phyloP scores from a whole-genome alignment of 2,113 vertebrate species.

The Stegastes partitus region DNA sequence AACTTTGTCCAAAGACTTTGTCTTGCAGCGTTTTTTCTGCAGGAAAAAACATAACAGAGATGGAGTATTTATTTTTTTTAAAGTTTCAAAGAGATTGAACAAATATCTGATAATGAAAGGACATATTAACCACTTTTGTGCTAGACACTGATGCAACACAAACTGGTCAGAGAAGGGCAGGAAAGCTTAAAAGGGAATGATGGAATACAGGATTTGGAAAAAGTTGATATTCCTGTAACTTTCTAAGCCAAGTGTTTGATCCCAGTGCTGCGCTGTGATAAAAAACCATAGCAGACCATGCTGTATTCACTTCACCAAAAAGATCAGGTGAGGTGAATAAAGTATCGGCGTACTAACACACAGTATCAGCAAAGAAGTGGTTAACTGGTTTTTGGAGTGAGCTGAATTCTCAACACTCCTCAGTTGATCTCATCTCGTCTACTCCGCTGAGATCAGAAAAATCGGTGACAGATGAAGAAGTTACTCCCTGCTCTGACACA shows the following conservation, averaged over 20 bases:
- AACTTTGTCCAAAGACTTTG: slow-evolving; percentile 91
- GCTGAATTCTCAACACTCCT: slow-evolving; percentile 40
- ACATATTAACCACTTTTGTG: slow-evolving; percentile 56
- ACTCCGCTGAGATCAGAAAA: slow-evolving; percentile 20
- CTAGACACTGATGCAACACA: slow-evolving; percentile 41
- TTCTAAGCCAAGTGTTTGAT: neutral
- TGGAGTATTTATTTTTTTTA: neutral
- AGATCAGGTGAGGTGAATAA: neutral
- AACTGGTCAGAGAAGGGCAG: slow-evolving; percentile 21
- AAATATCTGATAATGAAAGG: slow-evolving; percentile 10
- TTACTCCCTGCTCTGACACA: slow-evolving; percentile 23
- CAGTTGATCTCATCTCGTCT: slow-evolving; percentile 1
- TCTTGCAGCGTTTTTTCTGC: slow-evolving; percentile 96
- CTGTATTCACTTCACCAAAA: neutral
- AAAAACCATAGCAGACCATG: neutral
- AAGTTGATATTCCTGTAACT: neutral
- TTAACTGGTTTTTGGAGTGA: slow-evolving; percentile 33
- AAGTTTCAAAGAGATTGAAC: neutral
- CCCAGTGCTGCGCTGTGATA: neutral
- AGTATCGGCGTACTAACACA: neutral
- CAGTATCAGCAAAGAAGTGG: slow-evolving; percentile 52
- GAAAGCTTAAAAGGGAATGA: slow-evolving; percentile 13
- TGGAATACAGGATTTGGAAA: neutral
- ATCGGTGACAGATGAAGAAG: slow-evolving; percentile 10
- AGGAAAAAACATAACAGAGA: slow-evolving; percentile 21